phyloP scores from a whole-genome alignment of 2,888 invertebrate genomes.

The Phengaris arion region DNA sequence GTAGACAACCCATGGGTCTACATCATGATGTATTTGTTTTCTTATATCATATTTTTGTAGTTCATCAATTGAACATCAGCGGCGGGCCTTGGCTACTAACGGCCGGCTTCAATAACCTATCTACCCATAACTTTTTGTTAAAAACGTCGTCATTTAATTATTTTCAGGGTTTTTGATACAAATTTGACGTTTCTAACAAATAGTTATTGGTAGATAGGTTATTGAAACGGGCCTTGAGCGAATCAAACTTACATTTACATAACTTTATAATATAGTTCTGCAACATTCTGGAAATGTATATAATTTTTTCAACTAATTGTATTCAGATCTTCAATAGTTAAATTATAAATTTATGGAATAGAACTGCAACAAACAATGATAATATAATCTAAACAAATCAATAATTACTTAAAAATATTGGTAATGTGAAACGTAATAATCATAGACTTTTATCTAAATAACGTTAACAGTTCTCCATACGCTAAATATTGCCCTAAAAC shows the following conservation, averaged over 20 bases:
- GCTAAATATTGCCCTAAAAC: too few relatives aligned
- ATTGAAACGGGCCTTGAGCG: background rate
- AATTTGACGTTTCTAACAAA: too few relatives aligned
- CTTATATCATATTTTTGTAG: too few relatives aligned
- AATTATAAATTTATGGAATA: background rate
- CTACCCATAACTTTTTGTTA: too few relatives aligned
- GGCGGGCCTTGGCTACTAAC: background rate
- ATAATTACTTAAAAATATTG: background rate
- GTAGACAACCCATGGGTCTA: too few relatives aligned
- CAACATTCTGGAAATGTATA: background rate
- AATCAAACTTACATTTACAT: background rate
- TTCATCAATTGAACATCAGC: background rate
- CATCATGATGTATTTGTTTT: too few relatives aligned
- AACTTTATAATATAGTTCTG: background rate
- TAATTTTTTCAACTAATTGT: background rate
- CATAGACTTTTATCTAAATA: background rate
- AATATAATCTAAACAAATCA: background rate
- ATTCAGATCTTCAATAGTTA: slow-evolving; percentile 8
- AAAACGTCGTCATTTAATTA: too few relatives aligned
- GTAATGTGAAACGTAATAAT: background rate
- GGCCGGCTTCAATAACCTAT: too few relatives aligned
- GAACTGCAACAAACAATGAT: background rate
- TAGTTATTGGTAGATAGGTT: too few relatives aligned
- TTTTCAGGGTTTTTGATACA: too few relatives aligned
- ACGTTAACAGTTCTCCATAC: too few relatives aligned